Base-by-base conservation (phyloP, 1,140 invertebrate species). In the Tetramorium simillimum region DNA sequence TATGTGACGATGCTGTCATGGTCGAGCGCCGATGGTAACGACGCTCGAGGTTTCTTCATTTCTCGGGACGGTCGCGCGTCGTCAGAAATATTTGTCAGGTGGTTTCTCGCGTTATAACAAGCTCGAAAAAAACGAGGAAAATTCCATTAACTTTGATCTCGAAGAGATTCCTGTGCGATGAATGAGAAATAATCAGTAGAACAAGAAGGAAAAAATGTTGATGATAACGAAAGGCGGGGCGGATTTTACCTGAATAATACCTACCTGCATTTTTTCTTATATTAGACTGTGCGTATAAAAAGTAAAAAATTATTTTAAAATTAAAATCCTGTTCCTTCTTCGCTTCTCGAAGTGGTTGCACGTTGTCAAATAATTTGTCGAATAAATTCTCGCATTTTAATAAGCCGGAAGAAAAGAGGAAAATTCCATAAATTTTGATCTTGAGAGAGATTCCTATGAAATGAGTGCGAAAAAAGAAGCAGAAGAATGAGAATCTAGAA, bases 11-110 rank as follows among this genome's bases (percentile, higher is more conserved):
- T 37, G 65, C 33, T 56, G 67, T 69, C 60, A 85, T 49, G 86
- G 70, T 76, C 43, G 81, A 85, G 72, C 89, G 86, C 92, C 76
- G 46, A 81, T 85, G 87, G 80, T 84, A 89, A 90, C 70, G 77
- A 89, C 40, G 69, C 80, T 86, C 87, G 82, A 65, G 86, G 85
- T 89, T 91, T 92, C 88, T 86, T 78, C 80, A 86, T 86, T 88
- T 72, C 56, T 86, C 65, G 28, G 63, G 65, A 21, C 76, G 21
- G 21, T 70, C 63, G 33, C 21, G 24, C 65, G 58, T 78, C 63
- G 56, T 86, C 65, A 51, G 28, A 60, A 72, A 56, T 65, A 53
- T 78, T 88, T 73, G 82, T 78, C 82, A 40, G 37, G 5, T 46
- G 67, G 56, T 72, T 82, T 82, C 67, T 82, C 80, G 51, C 37